Conservation (phyloP, 2,113 vertebrate genomes). For the Micronycteris hirsuta region DNA sequence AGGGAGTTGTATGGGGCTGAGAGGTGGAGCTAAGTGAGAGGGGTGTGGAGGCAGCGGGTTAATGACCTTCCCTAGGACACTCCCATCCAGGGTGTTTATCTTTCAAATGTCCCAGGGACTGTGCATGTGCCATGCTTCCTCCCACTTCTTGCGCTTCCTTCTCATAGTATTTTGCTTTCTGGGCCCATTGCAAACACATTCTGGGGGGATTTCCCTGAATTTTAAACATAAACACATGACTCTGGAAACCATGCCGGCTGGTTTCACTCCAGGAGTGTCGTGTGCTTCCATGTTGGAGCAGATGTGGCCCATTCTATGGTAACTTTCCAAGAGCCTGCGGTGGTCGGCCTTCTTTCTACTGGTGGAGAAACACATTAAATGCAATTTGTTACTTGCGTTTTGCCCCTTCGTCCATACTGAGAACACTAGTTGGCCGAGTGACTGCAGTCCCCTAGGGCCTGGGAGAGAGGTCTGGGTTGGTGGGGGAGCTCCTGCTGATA, state of each 20-base stretch:
- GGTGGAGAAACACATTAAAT: not conserved
- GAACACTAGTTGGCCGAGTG: not conserved
- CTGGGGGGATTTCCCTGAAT: not conserved
- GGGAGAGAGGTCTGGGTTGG: not conserved
- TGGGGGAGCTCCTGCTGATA: not conserved
- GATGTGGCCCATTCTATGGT: not conserved
- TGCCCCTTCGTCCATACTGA: not conserved
- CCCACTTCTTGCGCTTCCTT: not conserved
- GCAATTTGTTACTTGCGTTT: not conserved
- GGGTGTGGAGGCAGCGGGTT: accelerated
- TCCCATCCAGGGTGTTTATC: accelerated
- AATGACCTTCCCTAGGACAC: accelerated
- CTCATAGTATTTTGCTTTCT: not conserved
- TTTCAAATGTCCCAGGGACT: accelerated
- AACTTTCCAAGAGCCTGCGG: not conserved
- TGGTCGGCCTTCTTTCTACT: not conserved
- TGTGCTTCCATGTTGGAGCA: not conserved
- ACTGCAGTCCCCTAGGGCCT: not conserved
- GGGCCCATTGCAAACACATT: too few relatives aligned
- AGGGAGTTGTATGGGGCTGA: not conserved
- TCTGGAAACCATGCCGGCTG: not conserved
- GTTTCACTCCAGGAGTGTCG: not conserved
- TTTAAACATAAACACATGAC: not conserved
- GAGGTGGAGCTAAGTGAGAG: not conserved
- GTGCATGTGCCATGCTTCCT: accelerated